Evolutionary conservation across 2,797 vertebrate species (phyloP).

Genomic region (Semotilus atromaculatus): DNA sequence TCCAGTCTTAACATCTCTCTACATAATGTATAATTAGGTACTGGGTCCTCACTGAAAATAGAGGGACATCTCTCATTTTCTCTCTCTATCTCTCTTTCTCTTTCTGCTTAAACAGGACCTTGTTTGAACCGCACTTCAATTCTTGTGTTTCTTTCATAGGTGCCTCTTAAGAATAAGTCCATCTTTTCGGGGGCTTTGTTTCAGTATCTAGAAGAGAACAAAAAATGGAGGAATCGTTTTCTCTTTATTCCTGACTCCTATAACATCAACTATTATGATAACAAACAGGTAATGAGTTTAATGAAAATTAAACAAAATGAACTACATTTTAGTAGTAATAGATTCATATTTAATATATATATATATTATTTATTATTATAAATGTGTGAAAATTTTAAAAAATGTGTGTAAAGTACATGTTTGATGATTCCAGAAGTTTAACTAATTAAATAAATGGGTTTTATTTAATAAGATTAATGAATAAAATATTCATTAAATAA

Average conservation of each 20-base stretch:
- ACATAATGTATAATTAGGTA: slow-evolving; percentile 34
- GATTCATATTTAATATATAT: not conserved
- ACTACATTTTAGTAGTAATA: not conserved
- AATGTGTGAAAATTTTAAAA: too few species aligned
- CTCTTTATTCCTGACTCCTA: slow-evolving; percentile 90
- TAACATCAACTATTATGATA: slow-evolving; percentile 85
- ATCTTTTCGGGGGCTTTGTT: slow-evolving; percentile 93
- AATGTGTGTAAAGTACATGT: not conserved
- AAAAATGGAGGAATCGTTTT: slow-evolving; percentile 93
- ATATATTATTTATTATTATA: too few species aligned
- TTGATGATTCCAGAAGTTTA: not conserved
- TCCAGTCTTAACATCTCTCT: slow-evolving; percentile 26
- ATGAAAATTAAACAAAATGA: not conserved
- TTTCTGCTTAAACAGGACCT: not conserved
- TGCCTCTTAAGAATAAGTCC: slow-evolving; percentile 85
- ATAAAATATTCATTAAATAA: not conserved
- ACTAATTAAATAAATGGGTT: too few species aligned
- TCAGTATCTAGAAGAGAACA: slow-evolving; percentile 92
- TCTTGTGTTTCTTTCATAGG: slow-evolving; percentile 68
- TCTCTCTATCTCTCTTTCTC: not conserved
- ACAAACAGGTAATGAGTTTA: slow-evolving; percentile 80
- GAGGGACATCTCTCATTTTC: not conserved
- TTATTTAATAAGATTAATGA: too few species aligned
- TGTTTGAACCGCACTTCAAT: not conserved
- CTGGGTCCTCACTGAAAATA: not conserved